phyloP scores from a whole-genome alignment of 35 echinoderm and acorn worm species.

The Strongylocentrotus purpuratus region DNA sequence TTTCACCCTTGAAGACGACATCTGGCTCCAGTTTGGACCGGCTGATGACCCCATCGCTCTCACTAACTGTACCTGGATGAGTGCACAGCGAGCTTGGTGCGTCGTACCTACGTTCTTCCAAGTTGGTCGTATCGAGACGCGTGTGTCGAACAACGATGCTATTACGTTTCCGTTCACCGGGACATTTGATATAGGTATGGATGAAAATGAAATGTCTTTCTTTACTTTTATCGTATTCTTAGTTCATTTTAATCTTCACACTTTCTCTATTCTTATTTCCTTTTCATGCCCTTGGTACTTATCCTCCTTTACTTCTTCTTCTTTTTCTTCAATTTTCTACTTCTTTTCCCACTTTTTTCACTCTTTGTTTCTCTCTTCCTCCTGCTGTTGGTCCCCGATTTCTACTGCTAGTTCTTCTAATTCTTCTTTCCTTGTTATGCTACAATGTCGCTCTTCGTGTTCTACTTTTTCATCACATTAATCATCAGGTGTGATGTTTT shows the following conservation, averaged over 20 bases:
- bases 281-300: background rate
- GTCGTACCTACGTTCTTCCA: slow-evolving; percentile 85
- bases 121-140: slow-evolving; percentile 65
- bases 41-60: slow-evolving; percentile 82
- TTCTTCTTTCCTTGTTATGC: too few species aligned
- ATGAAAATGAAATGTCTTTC: background rate
- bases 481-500: too few species aligned
- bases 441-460: too few species aligned
- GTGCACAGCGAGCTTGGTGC: slow-evolving; percentile 63
- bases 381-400: background rate
- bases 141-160: slow-evolving; percentile 72
- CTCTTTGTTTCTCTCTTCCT: background rate
- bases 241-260: background rate
- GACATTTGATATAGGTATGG: slow-evolving; percentile 80
- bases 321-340: background rate
- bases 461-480: too few species aligned
- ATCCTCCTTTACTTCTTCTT: background rate
- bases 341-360: background rate
- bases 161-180: slow-evolving; percentile 68
- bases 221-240: background rate
- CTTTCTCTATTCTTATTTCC: background rate
- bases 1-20: slow-evolving; percentile 76
- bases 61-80: slow-evolving; percentile 82
- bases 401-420: too few species aligned
- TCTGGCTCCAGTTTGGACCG: slow-evolving; percentile 77